phyloP scores from a whole-genome alignment of 92 coral and sea anemone species.

The Porites lobata region DNA sequence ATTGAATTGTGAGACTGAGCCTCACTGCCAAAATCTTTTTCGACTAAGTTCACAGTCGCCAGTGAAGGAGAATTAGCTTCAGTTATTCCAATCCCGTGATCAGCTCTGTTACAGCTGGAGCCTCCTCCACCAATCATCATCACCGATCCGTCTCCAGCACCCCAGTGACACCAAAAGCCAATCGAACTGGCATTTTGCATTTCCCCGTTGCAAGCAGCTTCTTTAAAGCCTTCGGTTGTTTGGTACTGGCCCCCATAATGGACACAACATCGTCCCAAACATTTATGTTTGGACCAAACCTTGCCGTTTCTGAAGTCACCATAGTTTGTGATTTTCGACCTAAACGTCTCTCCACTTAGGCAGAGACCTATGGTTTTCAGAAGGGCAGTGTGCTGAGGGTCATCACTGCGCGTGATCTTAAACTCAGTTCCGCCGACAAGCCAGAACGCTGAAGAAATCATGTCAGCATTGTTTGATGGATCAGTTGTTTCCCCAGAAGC shows the following conservation, averaged over 20 bases:
- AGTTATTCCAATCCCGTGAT: background rate
- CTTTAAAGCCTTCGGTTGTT: background rate
- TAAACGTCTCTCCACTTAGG: background rate
- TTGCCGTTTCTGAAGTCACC: background rate
- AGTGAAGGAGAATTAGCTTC: background rate
- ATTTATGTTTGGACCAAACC: background rate
- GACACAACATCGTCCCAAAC: background rate
- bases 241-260: background rate
- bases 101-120: background rate
- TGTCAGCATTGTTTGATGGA: background rate
- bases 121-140: background rate
- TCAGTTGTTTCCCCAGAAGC: background rate
- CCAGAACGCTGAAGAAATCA: background rate
- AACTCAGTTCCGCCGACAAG: background rate
- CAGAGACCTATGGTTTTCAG: background rate
- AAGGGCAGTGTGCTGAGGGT: background rate
- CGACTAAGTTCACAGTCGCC: no score
- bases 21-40: no score
- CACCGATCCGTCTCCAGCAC: background rate
- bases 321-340: background rate
- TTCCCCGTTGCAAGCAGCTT: background rate
- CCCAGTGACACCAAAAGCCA: background rate
- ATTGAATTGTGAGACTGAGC: no score
- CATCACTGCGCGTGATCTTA: background rate
- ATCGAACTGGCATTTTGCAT: background rate